Evolutionary conservation across 2,113 vertebrate genomes (phyloP).

Genomic region (Aphyosemion australe): DNA sequence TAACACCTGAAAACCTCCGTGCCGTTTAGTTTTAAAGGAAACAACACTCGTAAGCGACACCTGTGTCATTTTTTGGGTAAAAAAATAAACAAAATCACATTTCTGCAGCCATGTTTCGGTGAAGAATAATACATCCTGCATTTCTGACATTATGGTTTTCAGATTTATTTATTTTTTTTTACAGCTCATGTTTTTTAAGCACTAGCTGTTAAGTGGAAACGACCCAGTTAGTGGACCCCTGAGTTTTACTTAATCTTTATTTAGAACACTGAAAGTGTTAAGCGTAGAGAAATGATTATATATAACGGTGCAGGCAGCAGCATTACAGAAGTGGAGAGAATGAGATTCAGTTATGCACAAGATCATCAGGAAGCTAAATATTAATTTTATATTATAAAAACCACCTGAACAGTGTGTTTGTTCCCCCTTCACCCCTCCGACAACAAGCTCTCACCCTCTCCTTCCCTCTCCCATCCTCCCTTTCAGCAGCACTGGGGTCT

Average conservation of each 20-base stretch:
- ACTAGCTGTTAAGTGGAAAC: slow-evolving; percentile 23
- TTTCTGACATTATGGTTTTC: not conserved
- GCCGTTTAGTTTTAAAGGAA: too few species aligned
- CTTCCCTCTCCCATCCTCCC: slow-evolving; percentile 54
- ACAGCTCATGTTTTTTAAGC: not conserved
- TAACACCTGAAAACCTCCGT: not conserved
- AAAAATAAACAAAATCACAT: too few species aligned
- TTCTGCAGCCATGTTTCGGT: not conserved
- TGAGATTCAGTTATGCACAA: not conserved
- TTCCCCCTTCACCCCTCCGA: not conserved
- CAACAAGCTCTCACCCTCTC: slow-evolving; percentile 25
- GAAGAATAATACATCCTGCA: not conserved
- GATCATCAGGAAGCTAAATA: not conserved
- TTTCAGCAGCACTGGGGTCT: slow-evolving; percentile 63
- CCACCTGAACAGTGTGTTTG: slow-evolving; percentile 19
- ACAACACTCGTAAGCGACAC: not conserved
- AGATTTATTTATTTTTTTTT: not conserved
- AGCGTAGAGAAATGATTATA: slow-evolving; percentile 6
- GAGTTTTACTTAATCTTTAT: slow-evolving; percentile 37
- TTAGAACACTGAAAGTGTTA: slow-evolving; percentile 5
- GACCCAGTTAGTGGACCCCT: slow-evolving; percentile 4
- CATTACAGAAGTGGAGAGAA: not conserved
- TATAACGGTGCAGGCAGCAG: slow-evolving; percentile 3
- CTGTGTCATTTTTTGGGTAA: not conserved
- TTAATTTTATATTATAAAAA: not conserved